These are phyloP conservation scores for Zaprionus tsacasi DNA, from an alignment of 1,140 invertebrate genomes.

Conservation along the genomic window DNA sequence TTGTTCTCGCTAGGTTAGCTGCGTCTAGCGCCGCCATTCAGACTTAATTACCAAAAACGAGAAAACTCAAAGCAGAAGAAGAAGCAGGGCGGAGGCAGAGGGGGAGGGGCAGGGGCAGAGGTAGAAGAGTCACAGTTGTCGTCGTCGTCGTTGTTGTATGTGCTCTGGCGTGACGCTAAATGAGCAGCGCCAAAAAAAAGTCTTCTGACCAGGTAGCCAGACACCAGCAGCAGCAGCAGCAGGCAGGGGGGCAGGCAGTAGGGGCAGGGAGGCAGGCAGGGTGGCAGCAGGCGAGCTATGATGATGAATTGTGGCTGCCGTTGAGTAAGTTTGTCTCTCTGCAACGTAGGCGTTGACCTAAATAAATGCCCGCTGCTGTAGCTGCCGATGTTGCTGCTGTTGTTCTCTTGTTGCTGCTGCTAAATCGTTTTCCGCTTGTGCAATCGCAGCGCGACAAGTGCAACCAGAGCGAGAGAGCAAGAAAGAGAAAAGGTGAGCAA, in stretches of 20 bases:
- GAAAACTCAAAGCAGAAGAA: conserved; percentile 30
- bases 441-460: conserved; percentile 74
- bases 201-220: conserved; percentile 68
- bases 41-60: conserved; percentile 78
- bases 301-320: conserved; percentile 78
- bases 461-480: conserved; percentile 51
- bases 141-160: conserved; percentile 25
- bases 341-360: conserved; percentile 78
- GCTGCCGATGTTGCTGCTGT: conserved; percentile 41
- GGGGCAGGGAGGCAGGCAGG: neutral
- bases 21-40: conserved; percentile 80
- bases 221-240: neutral
- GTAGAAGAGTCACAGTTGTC: conserved; percentile 15
- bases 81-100: conserved; percentile 18
- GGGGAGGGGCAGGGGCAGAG: conserved; percentile 24
- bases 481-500: neutral
- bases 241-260: neutral
- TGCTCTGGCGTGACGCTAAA: conserved; percentile 76
- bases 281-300: conserved; percentile 39
- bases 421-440: conserved; percentile 74
- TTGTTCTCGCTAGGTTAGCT: conserved; percentile 45
- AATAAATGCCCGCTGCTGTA: conserved; percentile 59
- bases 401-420: conserved; percentile 44
- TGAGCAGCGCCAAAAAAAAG: conserved; percentile 52
- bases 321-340: conserved; percentile 75